Conservation (phyloP, 37 sponge, comb jelly and placozoan genomes). For the Cladorhizidae sp. region DNA sequence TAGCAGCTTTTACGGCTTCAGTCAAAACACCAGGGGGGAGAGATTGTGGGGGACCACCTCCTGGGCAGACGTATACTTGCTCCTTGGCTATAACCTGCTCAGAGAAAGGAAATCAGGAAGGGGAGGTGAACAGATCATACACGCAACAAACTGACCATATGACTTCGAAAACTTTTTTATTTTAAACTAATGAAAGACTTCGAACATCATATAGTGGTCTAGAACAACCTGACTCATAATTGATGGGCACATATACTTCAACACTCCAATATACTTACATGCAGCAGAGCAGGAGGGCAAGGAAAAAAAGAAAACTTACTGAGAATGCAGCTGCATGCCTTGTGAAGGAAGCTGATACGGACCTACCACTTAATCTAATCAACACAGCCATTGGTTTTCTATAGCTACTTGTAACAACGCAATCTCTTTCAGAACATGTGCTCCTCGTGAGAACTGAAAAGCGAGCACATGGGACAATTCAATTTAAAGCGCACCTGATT, state of each 20-base stretch:
- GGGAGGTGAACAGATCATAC: neutral
- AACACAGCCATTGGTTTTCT: neutral
- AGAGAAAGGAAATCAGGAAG: neutral
- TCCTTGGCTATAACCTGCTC: conserved; percentile 24
- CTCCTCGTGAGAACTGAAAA: neutral
- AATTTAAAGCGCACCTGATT: conserved; percentile 68
- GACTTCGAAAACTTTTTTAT: too few relatives aligned
- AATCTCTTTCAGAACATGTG: too few relatives aligned
- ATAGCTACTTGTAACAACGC: too few relatives aligned
- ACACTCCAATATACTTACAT: too few relatives aligned
- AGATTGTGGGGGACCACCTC: conserved; percentile 7
- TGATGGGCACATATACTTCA: too few relatives aligned
- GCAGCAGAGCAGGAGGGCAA: too few relatives aligned
- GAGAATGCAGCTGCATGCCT: neutral
- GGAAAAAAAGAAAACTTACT: neutral
- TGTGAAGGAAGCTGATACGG: neutral
- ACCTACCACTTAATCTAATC: neutral
- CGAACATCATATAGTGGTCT: too few relatives aligned
- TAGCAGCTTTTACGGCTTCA: conserved; percentile 8
- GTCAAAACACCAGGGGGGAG: conserved; percentile 24
- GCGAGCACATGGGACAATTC: neutral
- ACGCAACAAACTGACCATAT: neutral
- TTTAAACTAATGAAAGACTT: too few relatives aligned
- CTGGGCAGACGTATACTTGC: conserved; percentile 30
- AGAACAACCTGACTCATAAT: too few relatives aligned